phyloP scores from a whole-genome alignment of 2,113 vertebrate genomes.

The Carassius auratus region DNA sequence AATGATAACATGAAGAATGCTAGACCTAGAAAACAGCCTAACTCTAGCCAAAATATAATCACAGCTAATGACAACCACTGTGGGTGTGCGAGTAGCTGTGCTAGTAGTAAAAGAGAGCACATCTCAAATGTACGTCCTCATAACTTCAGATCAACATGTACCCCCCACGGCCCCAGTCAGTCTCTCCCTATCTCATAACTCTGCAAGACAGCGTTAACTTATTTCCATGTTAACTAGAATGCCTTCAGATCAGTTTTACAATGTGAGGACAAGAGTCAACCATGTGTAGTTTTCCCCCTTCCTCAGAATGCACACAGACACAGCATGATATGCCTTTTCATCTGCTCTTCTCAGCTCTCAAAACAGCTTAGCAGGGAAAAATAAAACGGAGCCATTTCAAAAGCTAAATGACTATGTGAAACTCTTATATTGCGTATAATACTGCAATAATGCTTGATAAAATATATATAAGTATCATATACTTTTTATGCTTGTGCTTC shows the following conservation, averaged over 20 bases:
- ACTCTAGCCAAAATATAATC: not conserved
- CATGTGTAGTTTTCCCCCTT: not conserved
- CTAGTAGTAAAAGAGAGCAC: not conserved
- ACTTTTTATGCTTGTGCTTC: not conserved
- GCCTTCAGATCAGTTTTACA: too few species aligned
- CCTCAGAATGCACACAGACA: not conserved
- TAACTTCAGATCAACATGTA: conserved; percentile 35
- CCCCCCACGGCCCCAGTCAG: conserved; percentile 30
- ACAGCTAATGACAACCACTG: not conserved
- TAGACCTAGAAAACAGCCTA: not conserved
- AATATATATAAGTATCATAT: not conserved
- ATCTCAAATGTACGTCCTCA: not conserved
- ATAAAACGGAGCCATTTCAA: not conserved
- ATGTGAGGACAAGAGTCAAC: conserved; percentile 2
- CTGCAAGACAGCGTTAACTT: conserved; percentile 13
- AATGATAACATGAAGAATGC: not conserved
- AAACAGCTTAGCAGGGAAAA: not conserved
- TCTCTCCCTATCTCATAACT: conserved; percentile 19
- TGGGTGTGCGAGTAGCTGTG: not conserved
- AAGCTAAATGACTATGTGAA: not conserved
- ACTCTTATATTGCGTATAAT: not conserved
- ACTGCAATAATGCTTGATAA: not conserved
- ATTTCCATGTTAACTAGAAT: conserved; percentile 50
- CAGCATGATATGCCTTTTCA: not conserved
- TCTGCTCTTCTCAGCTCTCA: not conserved